Base-by-base conservation (phyloP, 1,140 invertebrate species). In the Caligus rogercresseyi region DNA sequence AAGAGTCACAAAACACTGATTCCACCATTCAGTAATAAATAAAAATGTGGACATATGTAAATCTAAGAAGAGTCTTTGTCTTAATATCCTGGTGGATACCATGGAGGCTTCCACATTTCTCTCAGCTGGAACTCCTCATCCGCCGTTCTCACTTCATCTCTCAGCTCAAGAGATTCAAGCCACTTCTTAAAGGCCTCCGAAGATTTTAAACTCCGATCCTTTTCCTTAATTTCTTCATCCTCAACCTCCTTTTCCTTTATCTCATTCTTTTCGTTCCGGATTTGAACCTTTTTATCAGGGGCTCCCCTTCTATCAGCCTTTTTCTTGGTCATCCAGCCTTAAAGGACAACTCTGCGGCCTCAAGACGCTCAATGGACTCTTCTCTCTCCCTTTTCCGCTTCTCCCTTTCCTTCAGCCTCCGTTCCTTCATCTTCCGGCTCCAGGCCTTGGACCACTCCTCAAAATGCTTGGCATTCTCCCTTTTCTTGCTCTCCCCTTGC, bases 91-190 rank as follows among this genome's bases (percentile, higher is more conserved):
- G 24, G 20, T 7, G 57, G 57, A 18, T 60, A 60, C 57, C 57
- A 60, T 2, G 57, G 57, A 25, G 57, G 57, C 7, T 25, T 21
- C 57, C 57, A 60, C 24, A 60, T 25, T 26, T 60, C 24, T n/a
- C 57, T 24, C 3, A 60, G 26, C 21, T 26, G 21, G 18, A 18
- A 25, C 20, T 60, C 57, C 20, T 60, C 57, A 31, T 60, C 57
- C 20, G 23, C 3, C 21, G 26, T 16, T 25, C 26, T 25, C 3
- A 24, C 57, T 43, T 60, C 57, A 7, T 60, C 57, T 26, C 57
- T 2, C 4, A 24, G 24, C 57, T 60, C 57, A 1, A 31, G 15
- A 15, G 21, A 60, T n/a, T 60, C 57, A 31, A 60, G 57, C 57
- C 57, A 60, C 15, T 60, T 60, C 3, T 23, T n/a, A 25, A 24